Evolutionary conservation across 2,888 invertebrate species (phyloP).

Genomic region (Phortica magna): DNA sequence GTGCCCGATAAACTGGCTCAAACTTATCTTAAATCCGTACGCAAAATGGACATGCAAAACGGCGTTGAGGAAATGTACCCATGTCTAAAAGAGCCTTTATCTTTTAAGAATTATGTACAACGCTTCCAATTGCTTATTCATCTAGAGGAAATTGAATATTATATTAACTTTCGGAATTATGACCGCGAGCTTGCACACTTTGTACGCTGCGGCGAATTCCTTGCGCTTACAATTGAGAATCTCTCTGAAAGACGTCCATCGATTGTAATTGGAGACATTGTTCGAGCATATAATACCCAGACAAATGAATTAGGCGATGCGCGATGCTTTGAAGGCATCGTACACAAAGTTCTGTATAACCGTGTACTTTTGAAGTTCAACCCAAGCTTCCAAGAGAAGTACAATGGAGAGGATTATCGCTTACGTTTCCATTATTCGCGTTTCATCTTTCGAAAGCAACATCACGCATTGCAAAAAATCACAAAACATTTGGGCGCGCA

Average conservation of each 20-base stretch:
- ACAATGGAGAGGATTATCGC: conserved; percentile 87
- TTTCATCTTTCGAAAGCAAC: conserved; percentile 83
- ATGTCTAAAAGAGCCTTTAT: conserved; percentile 79
- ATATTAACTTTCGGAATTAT: conserved; percentile 83
- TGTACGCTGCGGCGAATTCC: conserved; percentile 83
- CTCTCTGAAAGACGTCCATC: conserved; percentile 93
- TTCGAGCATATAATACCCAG: conserved; percentile 79
- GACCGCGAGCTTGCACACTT: conserved; percentile 84
- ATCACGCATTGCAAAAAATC: conserved; percentile 85
- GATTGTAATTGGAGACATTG: conserved; percentile 87
- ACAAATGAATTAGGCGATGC: conserved; percentile 58
- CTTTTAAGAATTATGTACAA: conserved; percentile 82
- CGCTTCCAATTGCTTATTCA: conserved; percentile 86
- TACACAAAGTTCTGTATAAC: conserved; percentile 85
- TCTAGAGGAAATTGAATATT: conserved; percentile 89
- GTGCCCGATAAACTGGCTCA: conserved; percentile 80
- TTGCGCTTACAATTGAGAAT: conserved; percentile 87
- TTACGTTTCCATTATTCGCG: conserved; percentile 86
- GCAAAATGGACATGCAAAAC: conserved; percentile 75
- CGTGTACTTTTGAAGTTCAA: conserved; percentile 88
- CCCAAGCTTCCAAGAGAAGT: conserved; percentile 85
- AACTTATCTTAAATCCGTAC: conserved; percentile 76
- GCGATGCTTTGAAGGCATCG: conserved; percentile 84
- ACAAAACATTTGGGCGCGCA: conserved; percentile 81
- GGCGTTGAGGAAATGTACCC: conserved; percentile 79